A percentile compares a stretch with the other conserved stretches of the same genome.
phyloP scores from a whole-genome alignment of 92 coral and sea anemone species.

The Actinostola sp. region DNA sequence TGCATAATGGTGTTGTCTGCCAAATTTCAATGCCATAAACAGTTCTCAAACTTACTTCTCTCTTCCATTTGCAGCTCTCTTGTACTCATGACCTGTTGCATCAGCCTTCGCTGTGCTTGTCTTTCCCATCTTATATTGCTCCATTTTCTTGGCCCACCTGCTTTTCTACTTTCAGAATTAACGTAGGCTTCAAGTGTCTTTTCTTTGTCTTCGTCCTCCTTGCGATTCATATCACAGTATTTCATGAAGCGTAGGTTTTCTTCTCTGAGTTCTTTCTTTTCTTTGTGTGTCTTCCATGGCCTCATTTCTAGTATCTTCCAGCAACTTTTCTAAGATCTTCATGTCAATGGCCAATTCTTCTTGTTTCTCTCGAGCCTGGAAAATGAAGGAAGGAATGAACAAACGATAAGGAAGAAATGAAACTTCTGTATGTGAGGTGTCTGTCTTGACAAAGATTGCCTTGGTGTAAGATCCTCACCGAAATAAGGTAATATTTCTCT shows the following conservation, averaged over 20 bases:
- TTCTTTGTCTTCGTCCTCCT: conserved; percentile 83
- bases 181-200: conserved; percentile 77
- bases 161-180: too few species aligned
- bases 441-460: too few species aligned
- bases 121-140: conserved; percentile 81
- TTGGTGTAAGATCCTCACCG: too few species aligned
- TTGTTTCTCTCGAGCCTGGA: conserved; percentile 88
- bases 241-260: conserved; percentile 95
- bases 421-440: too few species aligned
- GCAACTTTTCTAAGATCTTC: conserved; percentile 85
- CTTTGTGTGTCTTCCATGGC: conserved; percentile 88
- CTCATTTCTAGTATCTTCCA: conserved; percentile 95
- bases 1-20: too few species aligned
- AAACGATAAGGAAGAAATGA: too few species aligned
- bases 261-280: conserved; percentile 89
- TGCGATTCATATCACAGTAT: conserved; percentile 90
- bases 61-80: conserved; percentile 82
- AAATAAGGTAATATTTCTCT: too few species aligned
- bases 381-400: neutral
- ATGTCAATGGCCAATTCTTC: conserved; percentile 93
- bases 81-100: conserved; percentile 84
- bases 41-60: conserved; percentile 72
- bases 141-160: conserved; percentile 83
- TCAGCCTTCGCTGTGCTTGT: conserved; percentile 79
- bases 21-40: too few species aligned